phyloP scores from a whole-genome alignment of 2,113 vertebrate species.

The Oreotrochilus melanogaster region DNA sequence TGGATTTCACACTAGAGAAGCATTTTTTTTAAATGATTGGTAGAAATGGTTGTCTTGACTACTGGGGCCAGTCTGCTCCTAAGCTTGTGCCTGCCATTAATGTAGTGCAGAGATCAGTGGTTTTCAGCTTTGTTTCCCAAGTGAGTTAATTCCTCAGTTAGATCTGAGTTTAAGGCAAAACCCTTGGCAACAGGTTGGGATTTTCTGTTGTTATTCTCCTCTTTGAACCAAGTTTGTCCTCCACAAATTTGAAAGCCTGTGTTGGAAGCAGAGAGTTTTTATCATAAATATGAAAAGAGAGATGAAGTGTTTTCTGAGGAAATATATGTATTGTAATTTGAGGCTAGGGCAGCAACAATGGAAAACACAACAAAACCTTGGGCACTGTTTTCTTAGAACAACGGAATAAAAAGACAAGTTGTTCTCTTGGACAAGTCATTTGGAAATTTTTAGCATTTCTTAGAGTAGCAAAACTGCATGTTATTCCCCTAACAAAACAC shows the following conservation, averaged over 20 bases:
- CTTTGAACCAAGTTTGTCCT: neutral
- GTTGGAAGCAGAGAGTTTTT: neutral
- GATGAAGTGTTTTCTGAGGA: neutral
- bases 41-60: neutral
- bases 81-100: neutral
- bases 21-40: neutral
- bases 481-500: neutral
- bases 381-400: neutral
- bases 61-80: neutral
- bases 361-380: neutral
- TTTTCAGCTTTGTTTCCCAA: neutral
- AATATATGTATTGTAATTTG: neutral
- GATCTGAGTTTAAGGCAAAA: neutral
- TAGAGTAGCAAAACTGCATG: neutral
- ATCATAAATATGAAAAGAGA: neutral
- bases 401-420: neutral
- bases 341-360: neutral
- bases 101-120: neutral
- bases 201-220: neutral
- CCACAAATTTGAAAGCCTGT: neutral
- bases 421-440: neutral
- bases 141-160: neutral
- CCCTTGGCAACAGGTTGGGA: neutral
- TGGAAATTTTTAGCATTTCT: constrained; percentile 1
- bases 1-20: neutral